A percentile compares a stretch with the other conserved stretches of the same genome.
phyloP scores from a whole-genome alignment of 2,888 invertebrate genomes.

The Bibio marci region DNA sequence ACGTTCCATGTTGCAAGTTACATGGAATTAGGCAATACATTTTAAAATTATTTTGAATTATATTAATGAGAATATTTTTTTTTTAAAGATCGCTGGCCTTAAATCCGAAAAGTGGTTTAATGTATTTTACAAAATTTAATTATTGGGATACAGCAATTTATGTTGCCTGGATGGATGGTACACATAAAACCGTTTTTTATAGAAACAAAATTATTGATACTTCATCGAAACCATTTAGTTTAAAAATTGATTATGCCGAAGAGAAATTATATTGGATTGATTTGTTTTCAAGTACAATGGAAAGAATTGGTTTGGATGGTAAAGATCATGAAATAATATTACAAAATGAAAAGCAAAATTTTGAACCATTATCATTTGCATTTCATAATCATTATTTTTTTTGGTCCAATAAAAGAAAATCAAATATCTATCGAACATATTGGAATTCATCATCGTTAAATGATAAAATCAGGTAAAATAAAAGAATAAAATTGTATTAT shows the following conservation, averaged over 20 bases:
- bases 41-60: too few relatives aligned
- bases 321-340: conserved; percentile 34
- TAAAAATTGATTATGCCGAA: conserved; percentile 42
- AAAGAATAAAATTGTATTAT: neutral
- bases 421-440: conserved; percentile 32
- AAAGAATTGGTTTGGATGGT: conserved; percentile 41
- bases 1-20: too few relatives aligned
- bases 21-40: too few relatives aligned
- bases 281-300: conserved; percentile 46
- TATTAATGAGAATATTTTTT: too few relatives aligned
- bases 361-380: conserved; percentile 50
- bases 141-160: conserved; percentile 33
- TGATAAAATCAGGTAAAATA: too few relatives aligned
- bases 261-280: conserved; percentile 56
- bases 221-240: conserved; percentile 46
- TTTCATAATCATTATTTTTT: conserved; percentile 42
- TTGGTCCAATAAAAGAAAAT: conserved; percentile 54
- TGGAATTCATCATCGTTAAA: neutral
- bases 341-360: conserved; percentile 29
- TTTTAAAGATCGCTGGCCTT: conserved; percentile 48
- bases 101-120: conserved; percentile 46
- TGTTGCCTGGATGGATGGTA: conserved; percentile 59
- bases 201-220: conserved; percentile 27
- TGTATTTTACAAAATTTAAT: conserved; percentile 48
- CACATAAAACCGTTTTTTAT: conserved; percentile 35